Percentiles rank a stretch among this genome's conserved stretches.
Conservation (phyloP, 2,888 invertebrate species). For the Sesia apiformis region DNA sequence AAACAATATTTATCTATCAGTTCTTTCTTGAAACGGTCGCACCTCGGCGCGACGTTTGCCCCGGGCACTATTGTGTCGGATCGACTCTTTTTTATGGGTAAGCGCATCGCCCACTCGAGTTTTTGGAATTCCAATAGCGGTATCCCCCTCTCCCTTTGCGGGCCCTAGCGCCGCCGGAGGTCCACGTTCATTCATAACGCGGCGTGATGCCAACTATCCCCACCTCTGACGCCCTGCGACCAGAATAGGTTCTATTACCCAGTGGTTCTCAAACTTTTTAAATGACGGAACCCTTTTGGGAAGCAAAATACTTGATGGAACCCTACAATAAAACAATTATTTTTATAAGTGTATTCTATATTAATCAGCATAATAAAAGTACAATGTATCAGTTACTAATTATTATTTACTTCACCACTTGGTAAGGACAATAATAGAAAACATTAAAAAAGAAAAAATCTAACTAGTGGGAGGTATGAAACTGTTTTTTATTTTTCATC, state of each 20-base stretch:
- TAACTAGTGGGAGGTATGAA: no score
- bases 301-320: no score
- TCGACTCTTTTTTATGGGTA: constrained; percentile 47
- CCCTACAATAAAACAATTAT: no score
- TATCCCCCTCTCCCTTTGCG: constrained; percentile 11
- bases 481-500: no score
- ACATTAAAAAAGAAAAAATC: no score
- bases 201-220: constrained; percentile 36
- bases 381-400: no score
- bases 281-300: no score
- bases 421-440: no score
- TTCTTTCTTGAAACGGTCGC: constrained; percentile 6
- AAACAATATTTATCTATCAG: constrained; percentile 16
- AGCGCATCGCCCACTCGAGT: constrained; percentile 59
- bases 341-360: no score
- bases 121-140: constrained; percentile 61
- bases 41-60: constrained; percentile 27
- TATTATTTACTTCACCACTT: no score
- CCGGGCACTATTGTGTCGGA: constrained; percentile 39
- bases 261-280: no score
- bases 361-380: no score
- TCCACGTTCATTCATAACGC: constrained; percentile 67
- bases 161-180: constrained; percentile 30
- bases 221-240: constrained; percentile 12
- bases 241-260: constrained; percentile 18